phyloP scores from a whole-genome alignment of 2,888 invertebrate species.

The Lasioglossum zephyrum region DNA sequence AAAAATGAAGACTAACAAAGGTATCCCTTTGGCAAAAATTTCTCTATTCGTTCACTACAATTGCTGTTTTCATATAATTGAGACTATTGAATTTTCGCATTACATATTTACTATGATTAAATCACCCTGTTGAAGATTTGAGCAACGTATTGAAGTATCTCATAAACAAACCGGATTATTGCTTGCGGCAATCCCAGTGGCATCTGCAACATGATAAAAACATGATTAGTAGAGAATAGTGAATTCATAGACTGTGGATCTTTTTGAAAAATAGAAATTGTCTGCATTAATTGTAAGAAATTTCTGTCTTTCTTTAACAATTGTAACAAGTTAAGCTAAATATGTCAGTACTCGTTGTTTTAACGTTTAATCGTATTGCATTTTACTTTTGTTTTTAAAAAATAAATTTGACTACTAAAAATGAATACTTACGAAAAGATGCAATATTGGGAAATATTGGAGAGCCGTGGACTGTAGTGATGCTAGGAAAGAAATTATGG shows the following conservation, averaged over 20 bases:
- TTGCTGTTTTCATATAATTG: not conserved
- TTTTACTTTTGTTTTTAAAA: too few relatives aligned
- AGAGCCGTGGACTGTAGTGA: rapidly evolving
- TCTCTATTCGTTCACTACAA: not conserved
- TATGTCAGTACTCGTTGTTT: not conserved
- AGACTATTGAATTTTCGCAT: not conserved
- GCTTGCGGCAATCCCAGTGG: not conserved
- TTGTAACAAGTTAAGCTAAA: not conserved
- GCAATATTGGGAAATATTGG: not conserved
- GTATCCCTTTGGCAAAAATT: not conserved
- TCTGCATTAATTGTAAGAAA: not conserved
- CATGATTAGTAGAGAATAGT: not conserved
- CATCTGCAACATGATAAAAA: not conserved
- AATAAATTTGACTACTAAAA: not conserved
- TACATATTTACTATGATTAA: not conserved
- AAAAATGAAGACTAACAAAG: not conserved
- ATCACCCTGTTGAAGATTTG: rapidly evolving
- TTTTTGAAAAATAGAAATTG: not conserved
- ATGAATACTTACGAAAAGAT: not conserved
- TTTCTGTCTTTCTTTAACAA: not conserved
- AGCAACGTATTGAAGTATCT: not conserved
- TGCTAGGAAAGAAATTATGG: not conserved
- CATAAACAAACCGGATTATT: not conserved
- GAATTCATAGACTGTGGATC: not conserved
- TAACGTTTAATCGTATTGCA: too few relatives aligned